Percentiles rank a stretch among this genome's conserved stretches.
phyloP scores from a whole-genome alignment of 2,113 vertebrate genomes.

The Scatophagus argus region DNA sequence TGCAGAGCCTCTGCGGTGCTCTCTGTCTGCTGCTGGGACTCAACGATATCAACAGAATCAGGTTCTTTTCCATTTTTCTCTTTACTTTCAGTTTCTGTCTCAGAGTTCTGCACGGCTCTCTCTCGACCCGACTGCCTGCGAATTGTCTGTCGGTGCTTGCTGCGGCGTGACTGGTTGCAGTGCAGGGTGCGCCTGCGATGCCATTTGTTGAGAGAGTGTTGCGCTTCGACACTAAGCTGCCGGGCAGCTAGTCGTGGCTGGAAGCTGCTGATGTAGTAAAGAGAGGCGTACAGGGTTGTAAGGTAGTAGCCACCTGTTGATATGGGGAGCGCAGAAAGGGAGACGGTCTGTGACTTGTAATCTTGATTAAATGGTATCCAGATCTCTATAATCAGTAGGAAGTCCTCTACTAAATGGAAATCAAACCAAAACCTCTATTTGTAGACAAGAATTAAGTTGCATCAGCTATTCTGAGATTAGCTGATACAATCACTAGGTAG shows the following conservation, averaged over 20 bases:
- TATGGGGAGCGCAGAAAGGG: not conserved
- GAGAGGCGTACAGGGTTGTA: slow-evolving; percentile 90
- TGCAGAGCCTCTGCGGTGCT: slow-evolving; percentile 34
- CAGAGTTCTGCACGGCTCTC: not conserved
- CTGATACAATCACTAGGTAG: not conserved
- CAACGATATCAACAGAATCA: not conserved
- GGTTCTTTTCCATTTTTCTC: slow-evolving; percentile 3
- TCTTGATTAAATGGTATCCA: not conserved
- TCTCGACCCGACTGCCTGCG: slow-evolving; percentile 54
- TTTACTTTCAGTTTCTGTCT: not conserved
- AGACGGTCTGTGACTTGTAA: not conserved
- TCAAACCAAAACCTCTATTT: not conserved
- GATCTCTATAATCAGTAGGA: not conserved
- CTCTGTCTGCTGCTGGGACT: slow-evolving; percentile 16
- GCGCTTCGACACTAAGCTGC: slow-evolving; percentile 88
- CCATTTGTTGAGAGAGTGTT: slow-evolving; percentile 89
- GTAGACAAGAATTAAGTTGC: not conserved
- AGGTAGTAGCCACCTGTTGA: slow-evolving; percentile 91
- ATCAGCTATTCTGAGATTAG: not conserved
- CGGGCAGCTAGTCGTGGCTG: slow-evolving; percentile 79
- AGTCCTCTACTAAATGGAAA: not conserved
- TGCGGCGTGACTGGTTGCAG: slow-evolving; percentile 75
- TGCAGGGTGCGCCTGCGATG: slow-evolving; percentile 89
- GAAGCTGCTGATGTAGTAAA: slow-evolving; percentile 91
- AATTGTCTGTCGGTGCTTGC: slow-evolving; percentile 68